Evolutionary conservation across 2,797 vertebrate genomes (phyloP).

Genomic region (Galago senegalensis): DNA sequence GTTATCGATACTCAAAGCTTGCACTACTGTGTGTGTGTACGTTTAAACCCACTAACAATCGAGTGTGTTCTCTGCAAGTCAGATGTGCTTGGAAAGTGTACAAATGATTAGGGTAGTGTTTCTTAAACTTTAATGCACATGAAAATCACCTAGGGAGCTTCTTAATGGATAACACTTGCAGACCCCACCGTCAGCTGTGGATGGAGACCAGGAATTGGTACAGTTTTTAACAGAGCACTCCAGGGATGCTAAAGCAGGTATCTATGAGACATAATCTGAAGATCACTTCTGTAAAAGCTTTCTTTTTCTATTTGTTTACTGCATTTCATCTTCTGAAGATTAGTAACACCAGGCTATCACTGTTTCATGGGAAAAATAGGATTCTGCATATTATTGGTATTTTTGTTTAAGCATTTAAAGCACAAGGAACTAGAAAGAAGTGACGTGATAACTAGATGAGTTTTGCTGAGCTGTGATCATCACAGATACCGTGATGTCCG

Average conservation of each 20-base stretch:
- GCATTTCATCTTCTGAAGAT: slow-evolving; percentile 48
- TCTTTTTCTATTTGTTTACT: not conserved
- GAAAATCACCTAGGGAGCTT: not conserved
- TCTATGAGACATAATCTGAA: not conserved
- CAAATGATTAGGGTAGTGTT: not conserved
- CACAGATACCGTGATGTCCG: not conserved
- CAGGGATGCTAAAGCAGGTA: not conserved
- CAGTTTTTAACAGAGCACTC: not conserved
- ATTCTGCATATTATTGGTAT: not conserved
- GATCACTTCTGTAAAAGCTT: not conserved
- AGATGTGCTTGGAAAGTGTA: not conserved
- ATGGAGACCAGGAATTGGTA: not conserved
- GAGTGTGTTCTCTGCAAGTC: not conserved
- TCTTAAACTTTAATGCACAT: not conserved
- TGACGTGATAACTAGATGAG: not conserved
- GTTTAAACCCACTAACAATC: not conserved
- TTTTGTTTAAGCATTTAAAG: slow-evolving; percentile 11
- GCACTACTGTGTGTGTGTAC: not conserved
- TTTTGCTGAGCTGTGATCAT: not conserved
- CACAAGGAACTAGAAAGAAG: not conserved
- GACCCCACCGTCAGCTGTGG: not conserved
- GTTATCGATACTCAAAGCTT: not conserved
- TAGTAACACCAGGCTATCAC: not conserved
- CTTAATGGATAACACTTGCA: not conserved
- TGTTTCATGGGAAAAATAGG: not conserved